phyloP scores from a whole-genome alignment of 1,140 invertebrate genomes.

The Nebria ingens region DNA sequence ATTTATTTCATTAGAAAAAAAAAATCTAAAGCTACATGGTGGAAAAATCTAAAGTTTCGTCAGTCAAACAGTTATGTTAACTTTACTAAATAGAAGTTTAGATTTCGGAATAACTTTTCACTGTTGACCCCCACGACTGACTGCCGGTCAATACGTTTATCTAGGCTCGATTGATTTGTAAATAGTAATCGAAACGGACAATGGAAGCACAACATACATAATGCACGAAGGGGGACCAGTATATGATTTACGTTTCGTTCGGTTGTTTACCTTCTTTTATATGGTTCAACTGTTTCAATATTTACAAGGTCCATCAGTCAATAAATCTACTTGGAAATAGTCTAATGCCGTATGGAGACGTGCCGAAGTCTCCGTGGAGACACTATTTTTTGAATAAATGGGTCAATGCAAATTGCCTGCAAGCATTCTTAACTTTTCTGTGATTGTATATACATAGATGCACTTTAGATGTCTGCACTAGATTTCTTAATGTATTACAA shows the following conservation, averaged over 20 bases:
- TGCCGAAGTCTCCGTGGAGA: not conserved
- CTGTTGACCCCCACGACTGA: no score
- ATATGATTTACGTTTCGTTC: not conserved
- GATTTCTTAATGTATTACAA: not conserved
- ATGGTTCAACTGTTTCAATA: not conserved
- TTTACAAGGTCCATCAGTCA: not conserved
- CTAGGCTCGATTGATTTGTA: not conserved
- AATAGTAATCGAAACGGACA: not conserved
- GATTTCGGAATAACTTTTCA: no score
- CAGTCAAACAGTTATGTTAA: no score
- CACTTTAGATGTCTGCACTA: not conserved
- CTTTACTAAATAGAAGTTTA: no score
- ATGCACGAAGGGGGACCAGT: not conserved
- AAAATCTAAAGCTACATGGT: no score
- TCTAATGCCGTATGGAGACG: not conserved
- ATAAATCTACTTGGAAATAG: slow-evolving; percentile 5
- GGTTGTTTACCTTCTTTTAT: not conserved
- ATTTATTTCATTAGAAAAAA: no score
- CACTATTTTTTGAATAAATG: not conserved
- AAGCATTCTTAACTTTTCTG: not conserved
- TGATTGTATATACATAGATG: not conserved
- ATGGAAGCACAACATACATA: not conserved
- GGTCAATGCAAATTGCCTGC: slow-evolving; percentile 3
- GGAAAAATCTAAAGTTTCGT: no score
- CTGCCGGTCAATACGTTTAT: no score